A percentile compares a stretch with the other conserved stretches of the same genome.
Conservation (phyloP, 2,888 invertebrate species). For the Chirona hameri region DNA sequence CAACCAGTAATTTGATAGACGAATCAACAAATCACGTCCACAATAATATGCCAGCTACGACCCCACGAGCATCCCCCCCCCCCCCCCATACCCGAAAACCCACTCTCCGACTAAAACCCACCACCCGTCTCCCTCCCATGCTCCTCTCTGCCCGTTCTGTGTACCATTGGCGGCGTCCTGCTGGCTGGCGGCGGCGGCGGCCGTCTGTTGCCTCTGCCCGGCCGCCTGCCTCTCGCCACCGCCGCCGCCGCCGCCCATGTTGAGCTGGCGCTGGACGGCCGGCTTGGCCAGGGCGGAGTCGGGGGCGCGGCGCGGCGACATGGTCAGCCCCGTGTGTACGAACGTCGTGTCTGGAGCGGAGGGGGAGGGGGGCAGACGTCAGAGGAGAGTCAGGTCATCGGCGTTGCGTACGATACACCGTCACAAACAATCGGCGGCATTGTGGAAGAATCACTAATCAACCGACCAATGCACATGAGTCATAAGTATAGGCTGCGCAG, state of each 20-base stretch:
- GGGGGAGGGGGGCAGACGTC: constrained; percentile 29
- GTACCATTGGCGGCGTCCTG: background rate
- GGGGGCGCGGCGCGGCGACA: background rate
- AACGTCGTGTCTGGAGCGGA: constrained; percentile 28
- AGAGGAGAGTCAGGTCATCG: no score
- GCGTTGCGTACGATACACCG: no score
- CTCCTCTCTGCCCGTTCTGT: background rate
- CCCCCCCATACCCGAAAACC: background rate
- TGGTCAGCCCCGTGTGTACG: background rate
- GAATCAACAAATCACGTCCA: no score
- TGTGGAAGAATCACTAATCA: no score
- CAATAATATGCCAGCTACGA: no score
- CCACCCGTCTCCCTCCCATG: background rate
- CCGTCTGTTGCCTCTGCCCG: background rate
- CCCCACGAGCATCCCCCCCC: no score
- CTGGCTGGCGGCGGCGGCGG: background rate
- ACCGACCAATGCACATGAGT: no score
- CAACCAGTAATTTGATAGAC: no score
- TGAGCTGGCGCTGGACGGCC: constrained; percentile 2
- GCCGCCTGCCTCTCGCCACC: background rate
- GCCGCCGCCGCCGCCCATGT: background rate
- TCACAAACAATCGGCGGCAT: no score
- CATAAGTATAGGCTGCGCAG: no score
- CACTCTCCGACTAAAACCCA: background rate
- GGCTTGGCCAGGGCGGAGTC: background rate